A percentile compares a stretch with the other conserved stretches of the same genome.
These are phyloP conservation scores for Sphaeramia orbicularis DNA, from an alignment of 2,797 vertebrate genomes.

Conservation along the genomic window DNA sequence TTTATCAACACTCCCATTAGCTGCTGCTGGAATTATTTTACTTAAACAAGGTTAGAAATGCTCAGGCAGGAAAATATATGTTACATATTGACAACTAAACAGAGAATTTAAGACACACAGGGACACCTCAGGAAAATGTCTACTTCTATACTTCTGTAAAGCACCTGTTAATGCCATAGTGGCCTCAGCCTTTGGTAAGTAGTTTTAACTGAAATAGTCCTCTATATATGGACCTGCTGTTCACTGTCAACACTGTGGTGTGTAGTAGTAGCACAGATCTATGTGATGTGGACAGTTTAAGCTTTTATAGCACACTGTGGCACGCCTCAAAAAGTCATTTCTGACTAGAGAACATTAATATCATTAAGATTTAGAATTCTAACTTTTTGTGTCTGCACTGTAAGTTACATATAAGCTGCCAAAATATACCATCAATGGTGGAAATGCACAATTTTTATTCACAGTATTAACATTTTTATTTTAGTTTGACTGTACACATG, in stretches of 20 bases:
- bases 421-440: not conserved
- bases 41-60: too few species aligned
- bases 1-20: too few species aligned
- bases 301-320: constrained; percentile 55
- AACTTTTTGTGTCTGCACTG: not conserved
- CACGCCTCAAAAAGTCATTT: constrained; percentile 42
- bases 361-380: constrained; percentile 10
- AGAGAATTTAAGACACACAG: too few species aligned
- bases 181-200: not conserved
- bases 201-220: not conserved
- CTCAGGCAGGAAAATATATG: too few species aligned
- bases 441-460: constrained; percentile 31
- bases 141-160: too few species aligned
- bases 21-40: too few species aligned
- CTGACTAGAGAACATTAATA: constrained; percentile 19
- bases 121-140: too few species aligned
- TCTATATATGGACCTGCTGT: not conserved
- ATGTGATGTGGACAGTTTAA: constrained; percentile 75
- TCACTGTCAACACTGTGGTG: constrained; percentile 19
- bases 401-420: not conserved
- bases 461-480: too few species aligned
- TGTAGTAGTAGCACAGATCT: constrained; percentile 54
- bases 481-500: too few species aligned
- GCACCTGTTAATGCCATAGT: not conserved
- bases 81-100: too few species aligned